Evolutionary conservation across 1,140 invertebrate species (phyloP), one percentile per base, ranked within the genome.

Genomic region (Drosophila parabipectinata): DNA sequence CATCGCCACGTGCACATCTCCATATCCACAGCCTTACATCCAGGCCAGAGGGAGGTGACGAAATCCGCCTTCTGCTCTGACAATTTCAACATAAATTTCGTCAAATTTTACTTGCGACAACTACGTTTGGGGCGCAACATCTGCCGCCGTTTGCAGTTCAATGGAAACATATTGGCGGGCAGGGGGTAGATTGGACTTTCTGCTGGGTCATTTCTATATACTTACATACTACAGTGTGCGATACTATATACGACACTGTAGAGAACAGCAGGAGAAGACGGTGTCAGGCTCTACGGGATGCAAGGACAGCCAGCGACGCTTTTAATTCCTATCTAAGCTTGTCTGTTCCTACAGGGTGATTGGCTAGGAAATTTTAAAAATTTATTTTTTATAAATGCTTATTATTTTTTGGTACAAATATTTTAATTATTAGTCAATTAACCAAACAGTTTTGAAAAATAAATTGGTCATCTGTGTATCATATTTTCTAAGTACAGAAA

Each of bases 31-130:
- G 4, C 41, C 41, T 8, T 8, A n/a, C n/a, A 41, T n/a, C 44
- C 44, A 3, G 9, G 1, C 2, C 12, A 28, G 4, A 28, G 63
- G 66, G 32, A 41, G 66, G 51, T 64, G 76, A 55, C 57, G 55
- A 57, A 55, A 30, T 54, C 45, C 75, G 79, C 73, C 77, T 63
- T 77, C 58, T 81, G 77, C 74, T 64, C 66, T 87, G 74, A 85
- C 82, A 85, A 87, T 81, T 68, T 87, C 69, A 60, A 81, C 82
- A 82, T 69, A 77, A 87, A 78, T 80, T 85, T 75, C 58, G 63
- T 60, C 82, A 87, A 75, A 78, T 85, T 85, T 78, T 87, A 66
- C 77, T 85, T 81, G 76, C 79, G 79, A 77, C 77, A 85, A 84
- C 82, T 78, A 76, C 76, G 79, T 48, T 72, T 58, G 34, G 53